Conservation (phyloP, 2,113 vertebrate genomes). For the Sturnira hondurensis region DNA sequence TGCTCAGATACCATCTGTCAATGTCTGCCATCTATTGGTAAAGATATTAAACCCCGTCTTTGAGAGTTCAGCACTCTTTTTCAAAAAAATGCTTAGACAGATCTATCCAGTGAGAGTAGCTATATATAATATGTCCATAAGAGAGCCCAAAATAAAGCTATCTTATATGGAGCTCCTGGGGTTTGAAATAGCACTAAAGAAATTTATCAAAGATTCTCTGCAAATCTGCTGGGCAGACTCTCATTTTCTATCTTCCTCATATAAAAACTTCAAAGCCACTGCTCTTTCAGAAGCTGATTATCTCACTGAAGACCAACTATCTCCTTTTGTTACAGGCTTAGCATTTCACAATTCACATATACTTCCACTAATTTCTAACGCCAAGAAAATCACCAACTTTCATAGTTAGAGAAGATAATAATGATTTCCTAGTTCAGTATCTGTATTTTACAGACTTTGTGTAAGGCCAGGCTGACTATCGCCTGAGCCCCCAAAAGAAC, state of each 20-base stretch:
- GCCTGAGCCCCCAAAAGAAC: not conserved
- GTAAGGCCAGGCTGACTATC: not conserved
- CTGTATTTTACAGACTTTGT: not conserved
- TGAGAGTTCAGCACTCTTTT: conserved; percentile 15
- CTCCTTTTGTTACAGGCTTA: not conserved
- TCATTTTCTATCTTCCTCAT: conserved; percentile 26
- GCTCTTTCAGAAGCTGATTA: conserved; percentile 32
- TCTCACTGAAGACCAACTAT: not conserved
- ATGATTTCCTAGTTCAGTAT: not conserved
- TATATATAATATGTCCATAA: conserved; percentile 6
- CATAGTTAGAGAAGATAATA: not conserved
- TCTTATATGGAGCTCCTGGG: not conserved
- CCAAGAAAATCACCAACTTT: conserved; percentile 29
- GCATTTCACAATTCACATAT: not conserved
- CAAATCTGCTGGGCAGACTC: conserved; percentile 33
- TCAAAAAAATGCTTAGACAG: conserved; percentile 27
- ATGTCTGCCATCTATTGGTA: conserved; percentile 51
- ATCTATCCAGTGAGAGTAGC: conserved; percentile 11
- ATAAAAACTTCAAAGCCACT: not conserved
- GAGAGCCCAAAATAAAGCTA: conserved; percentile 47
- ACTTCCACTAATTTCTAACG: conserved; percentile 15
- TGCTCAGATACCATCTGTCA: conserved; percentile 54
- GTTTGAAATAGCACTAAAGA: conserved; percentile 47
- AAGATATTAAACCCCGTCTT: conserved; percentile 49
- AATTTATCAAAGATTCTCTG: conserved; percentile 43